Base-by-base conservation (phyloP, 2,888 invertebrate species). In the Caenorhabditis afra region DNA sequence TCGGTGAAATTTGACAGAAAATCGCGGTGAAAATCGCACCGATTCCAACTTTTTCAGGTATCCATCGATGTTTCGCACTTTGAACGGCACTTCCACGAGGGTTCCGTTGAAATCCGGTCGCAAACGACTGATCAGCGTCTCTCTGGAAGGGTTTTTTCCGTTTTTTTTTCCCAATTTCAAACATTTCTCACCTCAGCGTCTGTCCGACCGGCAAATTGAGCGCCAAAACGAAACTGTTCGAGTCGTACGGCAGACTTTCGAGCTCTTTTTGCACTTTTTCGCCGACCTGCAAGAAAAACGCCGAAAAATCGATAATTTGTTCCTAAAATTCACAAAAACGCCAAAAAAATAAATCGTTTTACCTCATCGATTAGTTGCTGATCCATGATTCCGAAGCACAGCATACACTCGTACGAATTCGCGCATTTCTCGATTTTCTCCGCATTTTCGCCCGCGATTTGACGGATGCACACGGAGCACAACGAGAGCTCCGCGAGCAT, bases 161-260 rank as follows among this genome's bases (percentile, higher is more conserved):
- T 29, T 29, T 29, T 29, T 29, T 29, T 29, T 29, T 29, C 7
- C 7, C 7, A 5, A 29, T 29, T 29, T 29, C 7, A 29, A 29
- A 29, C 3, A 5, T 29, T 29, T 29, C 57, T 50, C 79, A 84
- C 55, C 87, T 82, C 20, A 89, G 67, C 4, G 83, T 85, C 73
- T 87, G 87, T 35, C 87, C 82, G 20, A 81, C 83, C 14, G 89
- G 89, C 20, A 89, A 65, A 58, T 86, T 87, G 29, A 89, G 65
- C 11, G 89, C 89, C 53, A 89, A 71, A 55, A 88, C 79, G 74
- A 90, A 89, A 18, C 82, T 85, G 16, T 53, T 76, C 7, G 87
- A 85, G 61, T 89, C 89, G 59, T 85, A 89, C 3, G 85, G 87
- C 16, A 75, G 66, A n/a, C 73, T 79, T n/a, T 67, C 66, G 0